phyloP scores from a whole-genome alignment of 2,888 invertebrate species.

The Syrista parreyssii region DNA sequence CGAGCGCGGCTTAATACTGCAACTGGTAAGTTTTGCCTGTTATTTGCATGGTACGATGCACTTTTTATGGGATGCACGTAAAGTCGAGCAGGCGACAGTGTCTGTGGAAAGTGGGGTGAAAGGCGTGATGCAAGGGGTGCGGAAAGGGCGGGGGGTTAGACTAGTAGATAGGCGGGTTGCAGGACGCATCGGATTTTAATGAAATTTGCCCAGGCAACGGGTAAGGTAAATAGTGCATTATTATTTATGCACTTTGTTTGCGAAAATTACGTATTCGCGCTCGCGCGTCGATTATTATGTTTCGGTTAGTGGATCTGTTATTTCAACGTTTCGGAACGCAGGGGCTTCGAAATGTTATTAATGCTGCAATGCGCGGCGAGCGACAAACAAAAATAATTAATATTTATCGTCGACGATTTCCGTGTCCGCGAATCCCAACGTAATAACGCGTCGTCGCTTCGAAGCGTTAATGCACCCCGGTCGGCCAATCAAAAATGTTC shows the following conservation, averaged over 20 bases:
- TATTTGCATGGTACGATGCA: conserved; percentile 16
- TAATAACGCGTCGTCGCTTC: conserved; percentile 30
- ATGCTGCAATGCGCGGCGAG: conserved; percentile 55
- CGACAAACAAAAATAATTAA: conserved; percentile 66
- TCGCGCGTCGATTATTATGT: conserved; percentile 59
- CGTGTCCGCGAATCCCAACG: conserved; percentile 51
- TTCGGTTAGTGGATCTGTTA: conserved; percentile 61
- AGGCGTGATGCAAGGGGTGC: background rate
- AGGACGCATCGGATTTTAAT: conserved; percentile 36
- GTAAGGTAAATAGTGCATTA: conserved; percentile 52
- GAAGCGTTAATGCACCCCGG: background rate
- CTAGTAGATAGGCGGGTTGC: background rate
- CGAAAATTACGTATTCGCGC: conserved; percentile 64
- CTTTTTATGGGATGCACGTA: conserved; percentile 6
- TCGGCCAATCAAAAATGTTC: background rate
- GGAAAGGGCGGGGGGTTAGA: background rate
- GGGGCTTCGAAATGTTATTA: conserved; percentile 61
- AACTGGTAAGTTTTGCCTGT: background rate
- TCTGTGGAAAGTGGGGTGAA: background rate
- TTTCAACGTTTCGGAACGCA: conserved; percentile 57
- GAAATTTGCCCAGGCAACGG: conserved; percentile 43
- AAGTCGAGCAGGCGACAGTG: background rate
- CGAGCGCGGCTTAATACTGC: background rate
- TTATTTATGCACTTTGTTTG: conserved; percentile 65
- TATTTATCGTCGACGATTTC: conserved; percentile 66